phyloP scores from a whole-genome alignment of 2,797 vertebrate species.

The Trematomus bernacchii region DNA sequence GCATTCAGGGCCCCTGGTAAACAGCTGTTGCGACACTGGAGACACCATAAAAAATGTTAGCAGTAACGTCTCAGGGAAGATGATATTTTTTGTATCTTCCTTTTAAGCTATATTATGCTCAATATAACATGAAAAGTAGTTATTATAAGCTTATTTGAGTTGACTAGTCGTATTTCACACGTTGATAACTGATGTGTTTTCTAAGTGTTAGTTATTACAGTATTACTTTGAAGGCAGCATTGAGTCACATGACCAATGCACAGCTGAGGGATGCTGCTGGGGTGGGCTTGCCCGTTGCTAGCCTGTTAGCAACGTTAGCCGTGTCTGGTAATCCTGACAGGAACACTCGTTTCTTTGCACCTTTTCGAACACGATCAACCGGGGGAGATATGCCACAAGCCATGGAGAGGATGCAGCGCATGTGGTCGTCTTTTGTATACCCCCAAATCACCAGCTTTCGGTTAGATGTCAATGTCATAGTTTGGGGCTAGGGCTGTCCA shows the following conservation, averaged over 20 bases:
- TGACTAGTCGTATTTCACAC: not conserved
- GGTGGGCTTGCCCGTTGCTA: slow-evolving; percentile 69
- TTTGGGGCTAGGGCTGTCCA: slow-evolving; percentile 64
- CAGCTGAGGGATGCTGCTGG: slow-evolving; percentile 76
- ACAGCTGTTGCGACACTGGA: rapidly evolving
- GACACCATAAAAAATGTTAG: not conserved
- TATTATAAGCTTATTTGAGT: not conserved
- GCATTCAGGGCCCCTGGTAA: not conserved
- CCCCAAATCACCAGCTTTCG: slow-evolving; percentile 28
- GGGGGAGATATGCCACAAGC: not conserved
- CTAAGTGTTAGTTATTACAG: not conserved
- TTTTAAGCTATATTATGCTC: not conserved
- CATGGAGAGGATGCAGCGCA: slow-evolving; percentile 63
- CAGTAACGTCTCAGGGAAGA: not conserved
- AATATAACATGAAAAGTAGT: rapidly evolving
- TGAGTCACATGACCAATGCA: slow-evolving; percentile 74
- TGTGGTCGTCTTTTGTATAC: slow-evolving; percentile 30
- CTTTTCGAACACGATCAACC: slow-evolving; percentile 12
- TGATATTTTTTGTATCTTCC: not conserved
- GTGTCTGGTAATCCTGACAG: slow-evolving; percentile 49
- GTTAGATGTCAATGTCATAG: slow-evolving; percentile 71
- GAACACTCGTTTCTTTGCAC: slow-evolving; percentile 5
- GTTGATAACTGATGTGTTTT: not conserved
- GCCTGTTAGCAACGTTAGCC: slow-evolving; percentile 73
- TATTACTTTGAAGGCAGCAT: slow-evolving; percentile 48